A percentile compares a stretch with the other conserved stretches of the same genome.
Conservation (phyloP, 2,113 vertebrate species). For the Silurus glanis region DNA sequence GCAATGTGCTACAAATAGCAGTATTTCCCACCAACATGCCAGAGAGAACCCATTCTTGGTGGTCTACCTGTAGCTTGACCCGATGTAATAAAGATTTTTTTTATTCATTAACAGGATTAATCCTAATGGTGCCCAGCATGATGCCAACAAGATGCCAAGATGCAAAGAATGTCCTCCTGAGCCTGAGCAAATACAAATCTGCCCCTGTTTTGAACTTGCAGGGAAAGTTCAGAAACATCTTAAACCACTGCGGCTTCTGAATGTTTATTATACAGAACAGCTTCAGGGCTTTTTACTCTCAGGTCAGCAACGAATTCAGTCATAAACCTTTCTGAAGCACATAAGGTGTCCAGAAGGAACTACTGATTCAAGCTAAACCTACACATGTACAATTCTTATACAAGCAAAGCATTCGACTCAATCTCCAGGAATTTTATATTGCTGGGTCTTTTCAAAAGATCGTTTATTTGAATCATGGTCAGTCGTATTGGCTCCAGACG, state of each 20-base stretch:
- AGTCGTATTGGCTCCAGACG: background rate
- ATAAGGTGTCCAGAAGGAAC: background rate
- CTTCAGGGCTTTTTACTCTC: slow-evolving; percentile 5
- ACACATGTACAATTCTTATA: background rate
- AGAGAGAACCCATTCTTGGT: background rate
- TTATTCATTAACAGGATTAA: background rate
- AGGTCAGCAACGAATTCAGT: background rate
- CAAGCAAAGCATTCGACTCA: background rate
- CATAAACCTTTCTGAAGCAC: background rate
- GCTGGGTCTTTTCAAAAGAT: background rate
- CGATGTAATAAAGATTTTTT: background rate
- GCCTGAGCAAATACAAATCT: slow-evolving; percentile 7
- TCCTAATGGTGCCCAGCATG: background rate
- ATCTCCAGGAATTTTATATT: too few species aligned
- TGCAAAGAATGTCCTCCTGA: background rate
- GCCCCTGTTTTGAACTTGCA: background rate
- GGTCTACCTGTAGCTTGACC: background rate
- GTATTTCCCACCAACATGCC: background rate
- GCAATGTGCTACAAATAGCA: background rate
- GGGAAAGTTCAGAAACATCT: background rate
- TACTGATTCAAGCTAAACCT: background rate
- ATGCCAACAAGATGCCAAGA: background rate
- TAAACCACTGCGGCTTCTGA: slow-evolving; percentile 4
- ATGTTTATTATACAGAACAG: background rate
- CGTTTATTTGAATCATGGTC: background rate